A percentile compares a stretch with the other conserved stretches of the same genome.
Evolutionary conservation across 2,113 vertebrate species (phyloP).

Genomic region (Archilochus colubris): DNA sequence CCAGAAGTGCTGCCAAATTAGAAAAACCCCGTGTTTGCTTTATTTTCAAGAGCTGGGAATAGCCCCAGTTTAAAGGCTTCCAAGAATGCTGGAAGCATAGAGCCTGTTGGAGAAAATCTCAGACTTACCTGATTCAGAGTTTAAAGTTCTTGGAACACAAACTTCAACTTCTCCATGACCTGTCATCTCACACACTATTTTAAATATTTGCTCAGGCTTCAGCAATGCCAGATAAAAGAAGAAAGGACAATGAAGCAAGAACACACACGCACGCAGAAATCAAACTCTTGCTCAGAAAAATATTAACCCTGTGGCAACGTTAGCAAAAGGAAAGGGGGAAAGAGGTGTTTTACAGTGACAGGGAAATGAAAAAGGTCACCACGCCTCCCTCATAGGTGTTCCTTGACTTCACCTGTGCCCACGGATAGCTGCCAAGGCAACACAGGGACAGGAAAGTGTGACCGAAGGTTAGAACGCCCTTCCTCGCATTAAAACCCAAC

Average conservation of each 20-base stretch:
- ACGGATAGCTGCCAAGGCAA: fast-evolving
- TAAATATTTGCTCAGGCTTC: slow-evolving; percentile 55
- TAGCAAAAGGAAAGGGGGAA: neutral
- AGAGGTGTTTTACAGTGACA: neutral
- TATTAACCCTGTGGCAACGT: neutral
- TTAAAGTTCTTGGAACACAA: neutral
- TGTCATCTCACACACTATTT: neutral
- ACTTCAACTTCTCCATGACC: neutral
- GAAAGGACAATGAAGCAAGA: slow-evolving; percentile 8
- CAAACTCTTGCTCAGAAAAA: neutral
- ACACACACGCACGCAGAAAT: fast-evolving
- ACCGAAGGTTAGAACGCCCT: neutral
- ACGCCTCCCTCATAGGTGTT: neutral
- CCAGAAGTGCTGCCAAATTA: neutral
- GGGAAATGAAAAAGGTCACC: neutral
- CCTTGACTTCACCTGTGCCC: neutral
- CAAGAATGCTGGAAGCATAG: neutral
- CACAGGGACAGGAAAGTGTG: neutral
- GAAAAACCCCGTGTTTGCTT: neutral
- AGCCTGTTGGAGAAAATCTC: neutral
- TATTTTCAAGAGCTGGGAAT: neutral
- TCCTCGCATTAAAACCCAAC: neutral
- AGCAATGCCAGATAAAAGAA: neutral
- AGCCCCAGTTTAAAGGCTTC: neutral
- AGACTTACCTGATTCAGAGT: neutral